Evolutionary conservation across 2,888 invertebrate species (phyloP).

Genomic region (Steromphala cineraria): DNA sequence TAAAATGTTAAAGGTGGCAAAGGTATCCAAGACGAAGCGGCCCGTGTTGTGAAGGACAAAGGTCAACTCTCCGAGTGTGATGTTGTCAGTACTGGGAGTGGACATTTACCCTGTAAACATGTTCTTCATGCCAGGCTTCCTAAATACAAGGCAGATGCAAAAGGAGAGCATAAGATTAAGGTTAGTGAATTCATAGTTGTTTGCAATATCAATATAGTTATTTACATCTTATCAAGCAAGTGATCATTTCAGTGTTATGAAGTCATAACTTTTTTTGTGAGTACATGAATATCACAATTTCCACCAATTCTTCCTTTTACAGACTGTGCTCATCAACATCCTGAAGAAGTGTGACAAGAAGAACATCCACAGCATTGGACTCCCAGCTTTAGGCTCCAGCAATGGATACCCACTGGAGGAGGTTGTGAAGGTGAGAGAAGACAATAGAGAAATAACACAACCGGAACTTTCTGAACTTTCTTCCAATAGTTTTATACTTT

Average conservation of each 20-base stretch:
- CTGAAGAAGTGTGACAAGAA: slow-evolving; percentile 32
- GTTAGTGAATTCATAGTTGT: no score
- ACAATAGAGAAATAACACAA: no score
- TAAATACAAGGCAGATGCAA: slow-evolving; percentile 44
- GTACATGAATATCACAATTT: no score
- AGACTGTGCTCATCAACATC: slow-evolving; percentile 37
- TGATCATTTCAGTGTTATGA: no score
- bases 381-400: slow-evolving; percentile 60
- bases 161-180: slow-evolving; percentile 33
- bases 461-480: no score
- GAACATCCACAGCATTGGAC: slow-evolving; percentile 42
- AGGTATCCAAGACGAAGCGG: slow-evolving; percentile 50
- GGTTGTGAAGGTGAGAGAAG: slow-evolving; percentile 23
- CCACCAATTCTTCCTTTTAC: background rate
- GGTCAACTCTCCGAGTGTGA: slow-evolving; percentile 43
- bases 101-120: slow-evolving; percentile 40
- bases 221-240: no score
- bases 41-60: slow-evolving; percentile 32
- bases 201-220: no score
- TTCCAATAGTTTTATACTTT: no score
- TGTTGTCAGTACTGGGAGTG: slow-evolving; percentile 43
- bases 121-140: slow-evolving; percentile 57
- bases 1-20: slow-evolving; percentile 40
- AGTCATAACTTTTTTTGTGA: no score
- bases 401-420: slow-evolving; percentile 43